A percentile compares a stretch with the other conserved stretches of the same genome.
phyloP scores from a whole-genome alignment of 2,113 vertebrate species.

The Speoplatyrhinus poulsoni region DNA sequence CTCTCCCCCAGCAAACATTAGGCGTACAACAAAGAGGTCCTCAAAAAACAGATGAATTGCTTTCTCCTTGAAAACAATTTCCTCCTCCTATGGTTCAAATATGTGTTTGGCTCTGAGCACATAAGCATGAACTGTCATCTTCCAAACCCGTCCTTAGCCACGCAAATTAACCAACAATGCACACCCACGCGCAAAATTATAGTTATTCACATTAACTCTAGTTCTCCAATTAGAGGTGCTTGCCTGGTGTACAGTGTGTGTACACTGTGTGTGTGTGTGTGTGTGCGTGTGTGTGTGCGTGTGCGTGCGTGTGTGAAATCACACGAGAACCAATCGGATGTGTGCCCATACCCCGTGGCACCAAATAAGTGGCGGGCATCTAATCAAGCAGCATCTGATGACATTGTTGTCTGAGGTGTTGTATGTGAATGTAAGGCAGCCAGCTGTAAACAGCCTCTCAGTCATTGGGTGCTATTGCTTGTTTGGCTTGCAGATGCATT shows the following conservation, averaged over 20 bases:
- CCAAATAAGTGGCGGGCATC: no score
- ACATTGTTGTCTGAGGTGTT: no score
- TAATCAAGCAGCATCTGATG: no score
- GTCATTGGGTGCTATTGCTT: no score
- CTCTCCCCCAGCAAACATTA: constrained; percentile 55
- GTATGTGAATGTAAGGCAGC: no score
- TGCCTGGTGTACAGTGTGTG: constrained; percentile 1
- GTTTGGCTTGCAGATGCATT: no score
- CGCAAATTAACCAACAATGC: not conserved
- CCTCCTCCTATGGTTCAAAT: constrained; percentile 27
- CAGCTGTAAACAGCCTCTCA: no score
- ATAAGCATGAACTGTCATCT: constrained; percentile 25
- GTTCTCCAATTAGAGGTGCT: not conserved
- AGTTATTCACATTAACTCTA: no score
- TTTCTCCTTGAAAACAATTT: constrained; percentile 57
- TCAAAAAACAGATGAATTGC: constrained; percentile 57
- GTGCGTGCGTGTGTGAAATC: not conserved
- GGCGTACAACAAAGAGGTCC: constrained; percentile 48
- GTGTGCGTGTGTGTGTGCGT: not conserved
- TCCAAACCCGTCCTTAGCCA: constrained; percentile 22
- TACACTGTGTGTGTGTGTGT: not conserved
- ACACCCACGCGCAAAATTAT: no score
- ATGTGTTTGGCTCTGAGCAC: constrained; percentile 21
- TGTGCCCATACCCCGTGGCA: no score
- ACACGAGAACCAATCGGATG: no score